phyloP scores from a whole-genome alignment of 2,797 vertebrate species.

The Cirrhinus molitorella region DNA sequence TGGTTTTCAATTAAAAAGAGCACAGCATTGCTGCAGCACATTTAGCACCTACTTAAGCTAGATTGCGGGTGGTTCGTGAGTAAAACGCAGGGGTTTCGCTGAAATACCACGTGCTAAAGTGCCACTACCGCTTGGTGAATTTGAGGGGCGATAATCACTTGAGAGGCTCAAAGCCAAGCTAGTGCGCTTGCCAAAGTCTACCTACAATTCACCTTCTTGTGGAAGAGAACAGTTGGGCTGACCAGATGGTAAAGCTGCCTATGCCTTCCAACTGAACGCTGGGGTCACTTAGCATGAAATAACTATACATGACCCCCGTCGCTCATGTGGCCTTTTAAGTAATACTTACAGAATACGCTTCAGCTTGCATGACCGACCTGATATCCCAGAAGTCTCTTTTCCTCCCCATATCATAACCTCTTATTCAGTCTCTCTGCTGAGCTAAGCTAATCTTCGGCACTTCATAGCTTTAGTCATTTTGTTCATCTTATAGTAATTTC shows the following conservation, averaged over 20 bases:
- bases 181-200: slow-evolving; percentile 16
- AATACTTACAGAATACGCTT: slow-evolving; percentile 40
- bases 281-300: slow-evolving; percentile 48
- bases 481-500: slow-evolving; percentile 36
- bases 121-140: background rate
- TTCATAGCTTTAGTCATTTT: slow-evolving; percentile 21
- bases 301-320: slow-evolving; percentile 13
- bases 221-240: slow-evolving; percentile 27
- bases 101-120: background rate
- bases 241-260: slow-evolving; percentile 42
- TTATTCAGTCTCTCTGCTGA: slow-evolving; percentile 29
- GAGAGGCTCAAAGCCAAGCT: slow-evolving; percentile 18
- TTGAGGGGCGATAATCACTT: slow-evolving; percentile 3
- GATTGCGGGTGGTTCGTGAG: background rate
- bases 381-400: slow-evolving; percentile 12
- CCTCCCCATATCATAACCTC: slow-evolving; percentile 21
- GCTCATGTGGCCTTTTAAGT: slow-evolving; percentile 34
- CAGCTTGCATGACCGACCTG: slow-evolving; percentile 18
- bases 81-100: background rate
- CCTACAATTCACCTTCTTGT: slow-evolving; percentile 11
- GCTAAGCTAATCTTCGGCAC: slow-evolving; percentile 35
- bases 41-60: background rate
- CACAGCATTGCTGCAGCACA: background rate
- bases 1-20: background rate
- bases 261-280: slow-evolving; percentile 13